Evolutionary conservation across 2,113 vertebrate species (phyloP), one percentile per base, ranked within the genome.

Genomic region (Hyla sarda): DNA sequence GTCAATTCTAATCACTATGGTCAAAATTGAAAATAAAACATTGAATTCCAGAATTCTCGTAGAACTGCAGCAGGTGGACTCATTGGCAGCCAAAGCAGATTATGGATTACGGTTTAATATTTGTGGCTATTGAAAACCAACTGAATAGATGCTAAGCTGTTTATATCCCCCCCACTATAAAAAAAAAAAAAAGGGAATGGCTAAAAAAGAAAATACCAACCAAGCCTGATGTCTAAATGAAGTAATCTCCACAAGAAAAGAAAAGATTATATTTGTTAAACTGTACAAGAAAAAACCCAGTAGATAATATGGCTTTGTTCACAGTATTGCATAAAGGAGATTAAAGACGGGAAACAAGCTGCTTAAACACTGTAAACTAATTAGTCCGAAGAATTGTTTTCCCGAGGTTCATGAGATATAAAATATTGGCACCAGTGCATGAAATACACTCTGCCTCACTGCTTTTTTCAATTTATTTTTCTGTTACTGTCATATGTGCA

Each of bases 351-450:
- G 88, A 92, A 95, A 93, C 94, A 95, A 95, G 92, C 94, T 94
- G 92, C 93, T 95, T 94, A 95, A 95, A 94, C 92, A 92, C 91
- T 93, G 93, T 95, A 93, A 95, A 94, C 93, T 95, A 96, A 96
- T 96, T 96, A 94, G 92, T 92, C 93, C 88, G 16, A 91, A 19
- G 90, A 95, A 95, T 94, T 95, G 93, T 95, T 95, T 95, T 95
- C 91, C 91, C 16, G 82, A 92, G 93, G 92, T 95, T 95, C 92
- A 90, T 92, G 93, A 95, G 94, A 95, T 93, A 92, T 87, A 91
- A 94, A 94, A 91, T 92, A 94, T 83, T 92, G 93, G 92, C 94
- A 93, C 85, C 87, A 91, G 90, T 89, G 92, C 89, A 25, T 96
- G 93, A 96, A 95, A 95, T 93, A 90, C 91, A 93, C 92, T 92